Conservation (phyloP, 1,140 invertebrate genomes). For the Halictus rubicundus region DNA sequence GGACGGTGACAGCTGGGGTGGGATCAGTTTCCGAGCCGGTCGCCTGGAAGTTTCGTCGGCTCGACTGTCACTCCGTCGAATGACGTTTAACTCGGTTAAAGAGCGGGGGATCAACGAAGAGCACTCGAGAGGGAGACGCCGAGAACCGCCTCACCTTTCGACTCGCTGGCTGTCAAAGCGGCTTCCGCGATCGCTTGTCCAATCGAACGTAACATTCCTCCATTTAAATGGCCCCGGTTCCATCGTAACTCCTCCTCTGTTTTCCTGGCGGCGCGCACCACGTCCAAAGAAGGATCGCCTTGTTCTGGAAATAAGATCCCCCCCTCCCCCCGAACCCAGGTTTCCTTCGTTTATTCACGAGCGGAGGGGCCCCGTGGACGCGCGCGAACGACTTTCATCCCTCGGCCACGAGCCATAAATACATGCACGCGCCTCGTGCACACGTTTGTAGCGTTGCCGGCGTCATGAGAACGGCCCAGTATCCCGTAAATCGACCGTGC, state of each 20-base stretch:
- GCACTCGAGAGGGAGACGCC: background rate
- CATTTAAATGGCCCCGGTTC: background rate
- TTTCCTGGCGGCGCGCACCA: background rate
- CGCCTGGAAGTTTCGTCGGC: slow-evolving; percentile 19
- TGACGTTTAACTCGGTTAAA: slow-evolving; percentile 47
- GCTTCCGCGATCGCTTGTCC: background rate
- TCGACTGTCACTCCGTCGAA: slow-evolving; percentile 35
- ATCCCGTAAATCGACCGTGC: slow-evolving; percentile 50
- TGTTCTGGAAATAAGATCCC: slow-evolving; percentile 38
- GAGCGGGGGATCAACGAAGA: background rate
- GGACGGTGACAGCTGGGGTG: slow-evolving; percentile 29
- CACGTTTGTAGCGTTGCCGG: slow-evolving; percentile 12
- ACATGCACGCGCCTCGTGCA: slow-evolving; percentile 17
- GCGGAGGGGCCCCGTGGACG: slow-evolving; percentile 36
- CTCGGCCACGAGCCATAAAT: slow-evolving; percentile 48
- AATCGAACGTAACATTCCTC: slow-evolving; percentile 7
- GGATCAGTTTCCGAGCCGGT: slow-evolving; percentile 48
- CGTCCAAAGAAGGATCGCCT: slow-evolving; percentile 14
- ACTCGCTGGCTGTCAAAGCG: slow-evolving; percentile 10
- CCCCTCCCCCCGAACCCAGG: background rate
- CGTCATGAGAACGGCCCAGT: slow-evolving; percentile 50
- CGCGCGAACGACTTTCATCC: slow-evolving; percentile 49
- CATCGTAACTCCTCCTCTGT: background rate
- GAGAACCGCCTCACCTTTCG: background rate
- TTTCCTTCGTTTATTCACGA: slow-evolving; percentile 47